These are phyloP conservation scores for Anticlea derivata DNA, from an alignment of 2,888 invertebrate genomes.

Conservation along the genomic window DNA sequence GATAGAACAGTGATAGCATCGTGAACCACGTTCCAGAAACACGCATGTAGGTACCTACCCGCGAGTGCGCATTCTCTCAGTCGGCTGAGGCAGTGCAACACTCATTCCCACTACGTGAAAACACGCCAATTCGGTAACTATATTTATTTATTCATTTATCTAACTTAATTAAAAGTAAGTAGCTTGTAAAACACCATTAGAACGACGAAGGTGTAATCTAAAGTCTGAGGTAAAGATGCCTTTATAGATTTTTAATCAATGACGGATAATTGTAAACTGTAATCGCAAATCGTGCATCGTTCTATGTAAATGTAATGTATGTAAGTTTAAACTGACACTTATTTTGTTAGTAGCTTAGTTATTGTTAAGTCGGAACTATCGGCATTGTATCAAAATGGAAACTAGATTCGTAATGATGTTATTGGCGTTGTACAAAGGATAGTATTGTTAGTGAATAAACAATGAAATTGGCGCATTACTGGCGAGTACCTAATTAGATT, in stretches of 20 bases:
- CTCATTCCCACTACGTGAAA: constrained; percentile 55
- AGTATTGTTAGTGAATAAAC: constrained; percentile 78
- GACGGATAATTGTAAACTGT: constrained; percentile 68
- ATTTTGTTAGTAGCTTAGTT: constrained; percentile 79
- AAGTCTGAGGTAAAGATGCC: constrained; percentile 84
- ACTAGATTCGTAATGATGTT: constrained; percentile 76
- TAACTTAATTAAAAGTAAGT: constrained; percentile 77
- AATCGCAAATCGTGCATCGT: constrained; percentile 76
- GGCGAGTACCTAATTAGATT: constrained; percentile 84
- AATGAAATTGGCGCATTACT: constrained; percentile 83
- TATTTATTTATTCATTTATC: constrained; percentile 77
- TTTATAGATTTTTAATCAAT: constrained; percentile 81
- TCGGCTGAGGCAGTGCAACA: constrained; percentile 25
- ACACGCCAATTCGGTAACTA: constrained; percentile 69
- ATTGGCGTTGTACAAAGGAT: constrained; percentile 82
- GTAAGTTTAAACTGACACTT: constrained; percentile 79
- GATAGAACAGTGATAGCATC: constrained; percentile 75
- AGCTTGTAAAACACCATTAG: constrained; percentile 75
- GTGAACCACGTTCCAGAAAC: constrained; percentile 36
- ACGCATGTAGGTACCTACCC: constrained; percentile 8
- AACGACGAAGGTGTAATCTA: constrained; percentile 79
- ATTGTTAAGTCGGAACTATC: constrained; percentile 72
- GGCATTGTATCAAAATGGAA: constrained; percentile 74
- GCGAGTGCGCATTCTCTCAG: constrained; percentile 13
- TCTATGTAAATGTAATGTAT: constrained; percentile 72